Evolutionary conservation across 2,888 invertebrate species (phyloP), one percentile per base, ranked within the genome.

Genomic region (Panorpa germanica): DNA sequence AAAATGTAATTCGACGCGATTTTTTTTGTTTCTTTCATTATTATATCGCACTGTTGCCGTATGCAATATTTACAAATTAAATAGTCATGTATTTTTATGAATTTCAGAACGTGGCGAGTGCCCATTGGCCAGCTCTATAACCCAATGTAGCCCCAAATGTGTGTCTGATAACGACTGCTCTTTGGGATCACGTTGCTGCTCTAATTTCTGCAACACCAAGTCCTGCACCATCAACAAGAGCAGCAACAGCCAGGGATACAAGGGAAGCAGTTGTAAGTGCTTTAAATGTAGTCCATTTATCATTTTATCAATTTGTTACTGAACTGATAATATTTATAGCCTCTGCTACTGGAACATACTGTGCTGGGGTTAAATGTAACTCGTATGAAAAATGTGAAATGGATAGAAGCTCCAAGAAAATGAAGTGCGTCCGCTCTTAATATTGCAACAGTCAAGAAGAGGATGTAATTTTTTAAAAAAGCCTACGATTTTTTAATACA

Each of bases 331-430:
- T 29, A 25, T 20, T 31, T 18, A 34, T 57, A 53, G 55, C 53
- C 11, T 58, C 55, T 1, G 55, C 54, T 2, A 46, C 62, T 3
- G 69, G 70, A 1, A 50, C 61, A 2, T 72, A 69, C 43, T 77
- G 77, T 41, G 70, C 66, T 41, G 74, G 74, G 42, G 61, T 65
- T 8, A 76, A 72, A 47, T 78, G 77, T 44, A 63, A 59, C 41
- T 45, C 66, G 0, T 65, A 59, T 36, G 72, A 78, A 46, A 71
- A 70, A 37, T 78, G 77, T 49, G 65, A 67, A 42, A 51, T 58
- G 38, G 76, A 77, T 44, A 60, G 64, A 11, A 41, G 48, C 30
- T 70, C 71, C 16, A 74, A 70, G 45, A 62, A 69, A 15, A 63
- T 63, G 43, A 73, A 67, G 49, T 77, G 77, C 43, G 64, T 67